Evolutionary conservation across 2,888 invertebrate genomes (phyloP), one percentile per base, ranked within the genome.

Genomic region (Helleia helle): DNA sequence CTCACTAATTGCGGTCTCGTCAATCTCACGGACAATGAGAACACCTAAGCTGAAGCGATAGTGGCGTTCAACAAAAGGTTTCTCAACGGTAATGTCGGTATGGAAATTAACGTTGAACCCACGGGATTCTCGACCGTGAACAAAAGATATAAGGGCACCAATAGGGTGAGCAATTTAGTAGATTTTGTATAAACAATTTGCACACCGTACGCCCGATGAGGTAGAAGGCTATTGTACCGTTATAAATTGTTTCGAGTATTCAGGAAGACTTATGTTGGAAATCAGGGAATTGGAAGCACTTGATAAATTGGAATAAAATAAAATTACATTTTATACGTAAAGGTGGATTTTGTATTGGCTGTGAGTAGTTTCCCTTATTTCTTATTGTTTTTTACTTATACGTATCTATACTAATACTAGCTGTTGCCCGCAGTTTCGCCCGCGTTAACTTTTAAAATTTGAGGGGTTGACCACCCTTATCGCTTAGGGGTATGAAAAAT

Each of bases 51-150:
- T 46, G 42, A 43, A 47, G 40, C 38, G 44, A 44, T 41, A 42
- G 42, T 40, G 42, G 38, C 42, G 49, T 44, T 44, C 40, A 18
- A 41, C 49, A 46, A 48, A 46, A 37, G 44, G 38, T 31, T 14
- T 41, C n/a, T 22, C 36, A 17, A 25, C 5, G 40, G n/a, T n/a
- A n/a, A n/a, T n/a, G n/a, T n/a, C n/a, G n/a, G 41, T 36, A 43
- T 29, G 29, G 15, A 30, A 15, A 30, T 30, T 15, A 15, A 15
- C 13, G 8, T 14, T 14, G n/a, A 15, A 6, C 4, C n/a, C 30
- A 30, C 2, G 9, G 15, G n/a, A 15, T 15, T 2, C 1, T 30
- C 30, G 1, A 30, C 30, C 6, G n/a, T 15, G 9, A 15, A 11
- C 5, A 15, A 1, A 0, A 15, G 2, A 1, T 0, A 9, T 30